Conservation (phyloP, 2,797 vertebrate species). For the Phataginus tetradactyla region DNA sequence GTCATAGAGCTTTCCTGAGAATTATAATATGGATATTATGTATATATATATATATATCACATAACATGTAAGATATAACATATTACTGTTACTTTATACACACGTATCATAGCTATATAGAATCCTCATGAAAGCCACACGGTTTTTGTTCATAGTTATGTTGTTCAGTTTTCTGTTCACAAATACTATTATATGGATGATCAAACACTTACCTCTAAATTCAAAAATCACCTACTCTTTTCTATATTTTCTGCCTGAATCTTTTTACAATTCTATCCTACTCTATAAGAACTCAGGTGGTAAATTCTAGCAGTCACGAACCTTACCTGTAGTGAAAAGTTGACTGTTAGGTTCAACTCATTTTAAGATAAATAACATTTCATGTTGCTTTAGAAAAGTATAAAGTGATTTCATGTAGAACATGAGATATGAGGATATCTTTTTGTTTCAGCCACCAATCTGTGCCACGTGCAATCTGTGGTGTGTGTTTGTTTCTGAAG, state of each 20-base stretch:
- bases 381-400: background rate
- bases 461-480: constrained; percentile 29
- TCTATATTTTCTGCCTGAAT: background rate
- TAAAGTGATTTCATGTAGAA: background rate
- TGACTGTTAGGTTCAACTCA: background rate
- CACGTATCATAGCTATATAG: background rate
- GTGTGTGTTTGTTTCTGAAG: background rate
- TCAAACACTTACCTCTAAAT: background rate
- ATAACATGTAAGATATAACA: no score
- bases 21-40: background rate
- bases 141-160: background rate
- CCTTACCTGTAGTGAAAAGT: background rate
- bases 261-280: background rate
- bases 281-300: background rate
- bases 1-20: background rate
- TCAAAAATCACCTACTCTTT: background rate
- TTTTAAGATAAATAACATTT: background rate
- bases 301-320: background rate
- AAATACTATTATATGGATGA: background rate
- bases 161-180: background rate
- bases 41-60: background rate
- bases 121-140: constrained; percentile 26
- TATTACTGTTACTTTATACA: no score
- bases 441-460: constrained; percentile 44
- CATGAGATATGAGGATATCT: constrained; percentile 1